A percentile compares a stretch with the other conserved stretches of the same genome.
Evolutionary conservation across 2,888 invertebrate genomes (phyloP).

Genomic region (Coecobrya sp.): DNA sequence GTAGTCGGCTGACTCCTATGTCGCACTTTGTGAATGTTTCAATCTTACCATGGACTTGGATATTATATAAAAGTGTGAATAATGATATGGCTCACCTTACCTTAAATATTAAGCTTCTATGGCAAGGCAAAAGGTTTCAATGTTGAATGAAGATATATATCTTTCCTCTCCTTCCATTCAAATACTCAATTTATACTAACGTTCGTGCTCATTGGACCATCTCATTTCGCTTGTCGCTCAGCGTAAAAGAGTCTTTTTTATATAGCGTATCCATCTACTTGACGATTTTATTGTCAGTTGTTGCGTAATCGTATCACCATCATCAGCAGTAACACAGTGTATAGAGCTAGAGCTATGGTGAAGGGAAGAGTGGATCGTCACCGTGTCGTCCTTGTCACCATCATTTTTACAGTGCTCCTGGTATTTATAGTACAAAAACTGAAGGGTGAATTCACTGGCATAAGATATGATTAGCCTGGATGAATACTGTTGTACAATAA

Average conservation of each 20-base stretch:
- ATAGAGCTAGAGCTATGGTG: not conserved
- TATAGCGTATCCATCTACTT: conserved; percentile 16
- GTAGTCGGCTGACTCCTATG: conserved; percentile 15
- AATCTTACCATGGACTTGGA: not conserved
- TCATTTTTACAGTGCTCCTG: conserved; percentile 39
- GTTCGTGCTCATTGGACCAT: conserved; percentile 75
- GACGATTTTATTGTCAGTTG: conserved; percentile 62
- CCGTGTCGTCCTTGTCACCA: conserved; percentile 41
- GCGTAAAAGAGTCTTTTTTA: conserved; percentile 12
- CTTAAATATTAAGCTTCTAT: not conserved
- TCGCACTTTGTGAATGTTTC: conserved; percentile 4
- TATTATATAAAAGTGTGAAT: not conserved
- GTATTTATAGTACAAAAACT: conserved; percentile 8
- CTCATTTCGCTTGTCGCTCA: conserved; percentile 74
- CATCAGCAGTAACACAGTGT: not conserved
- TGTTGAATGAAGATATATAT: conserved; percentile 15
- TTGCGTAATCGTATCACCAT: conserved; percentile 69
- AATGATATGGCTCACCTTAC: conserved; percentile 8
- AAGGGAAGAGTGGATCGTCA: conserved; percentile 41
- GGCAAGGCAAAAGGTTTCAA: not conserved
- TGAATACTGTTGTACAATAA: not conserved
- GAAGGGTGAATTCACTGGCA: conserved; percentile 39
- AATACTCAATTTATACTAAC: conserved; percentile 65
- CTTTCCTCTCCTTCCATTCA: not conserved
- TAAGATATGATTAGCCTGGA: conserved; percentile 28